Evolutionary conservation across 2,888 invertebrate species (phyloP), one percentile per base, ranked within the genome.

Genomic region (Tiphia femorata): DNA sequence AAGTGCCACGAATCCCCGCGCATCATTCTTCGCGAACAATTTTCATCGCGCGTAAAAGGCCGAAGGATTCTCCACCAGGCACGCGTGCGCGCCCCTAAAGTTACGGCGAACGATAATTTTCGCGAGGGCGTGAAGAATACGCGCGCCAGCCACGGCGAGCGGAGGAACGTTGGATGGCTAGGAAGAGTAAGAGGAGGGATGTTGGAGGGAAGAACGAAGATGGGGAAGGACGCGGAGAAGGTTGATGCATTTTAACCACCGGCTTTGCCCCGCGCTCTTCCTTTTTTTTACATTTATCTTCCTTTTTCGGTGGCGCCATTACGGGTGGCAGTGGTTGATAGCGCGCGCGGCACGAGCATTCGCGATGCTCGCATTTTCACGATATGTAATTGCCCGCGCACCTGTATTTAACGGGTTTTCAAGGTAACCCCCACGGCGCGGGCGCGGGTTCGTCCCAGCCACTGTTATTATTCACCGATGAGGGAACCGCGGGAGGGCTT

Each of bases 261-360:
- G 25, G 46, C 48, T 19, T 47, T 33, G 48, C 38, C 43, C 40
- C 21, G 3, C 25, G 1, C n/a, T 37, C 29, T 5, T 12, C 25
- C 46, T 47, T 64, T 54, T 63, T 50, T 51, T 43, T 44, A 65
- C 50, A 69, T 69, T 69, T 66, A 61, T 63, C 63, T 59, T 53
- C 40, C 57, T 56, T 69, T 64, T 59, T 63, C 52, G 48, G 35
- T 43, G 53, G 46, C 41, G 46, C 55, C 38, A 63, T 52, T 43
- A 60, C 61, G 58, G 49, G 27, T 60, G 66, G 64, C 70, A 56
- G 56, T 58, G 69, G 40, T 64, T 69, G 66, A 69, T 69, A 66
- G 62, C 57, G n/a, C n/a, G n/a, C n/a, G n/a, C n/a, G 37, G 38
- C 38, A 49, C 38, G 25, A 29, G 52, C 38, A 47, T 43, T 49